Evolutionary conservation across 2,888 invertebrate genomes (phyloP), one percentile per base, ranked within the genome.

Genomic region (Bellardia pandia): DNA sequence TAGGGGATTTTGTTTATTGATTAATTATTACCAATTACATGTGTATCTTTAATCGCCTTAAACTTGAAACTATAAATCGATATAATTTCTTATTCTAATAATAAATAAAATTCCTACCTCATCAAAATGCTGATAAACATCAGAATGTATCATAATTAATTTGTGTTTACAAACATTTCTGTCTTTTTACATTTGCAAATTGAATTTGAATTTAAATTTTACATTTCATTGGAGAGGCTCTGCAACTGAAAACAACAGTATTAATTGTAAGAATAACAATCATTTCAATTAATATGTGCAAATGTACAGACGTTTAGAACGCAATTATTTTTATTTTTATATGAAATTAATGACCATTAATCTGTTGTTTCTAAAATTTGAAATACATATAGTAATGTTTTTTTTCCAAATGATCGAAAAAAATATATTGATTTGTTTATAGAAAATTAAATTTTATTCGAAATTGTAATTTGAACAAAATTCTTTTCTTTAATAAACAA

Each of bases 381-480:
- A 23, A 42, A 16, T 62, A 14, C 14, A 23, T 2, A 58, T 13
- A n/a, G n/a, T n/a, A 23, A 23, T 23, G 23, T 23, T 23, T 23
- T 23, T 33, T n/a, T 1, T 37, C 5, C 6, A 60, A 33, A 51
- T 40, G 14, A 48, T 48, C 7, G n/a, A 58, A 62, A 48, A 33
- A 48, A 13, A 58, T 3, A 68, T 58, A 58, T 76, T 76, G 71
- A 83, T 83, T 83, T 76, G 82, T 83, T 83, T 83, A 76, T 71
- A 48, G 37, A 64, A 53, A 64, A 64, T 72, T 68, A 66, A 77
- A 77, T 64, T 53, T 58, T 66, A 66, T 77, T 23, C 23, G 23
- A 23, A 23, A 66, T 76, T 76, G 76, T 76, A 77, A 66, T 76
- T 40, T 66, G n/a, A 16, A 23, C 53, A 56, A 56, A 56, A 56